Base-by-base conservation (phyloP, 2,888 invertebrate species). In the Tenthredo notha region DNA sequence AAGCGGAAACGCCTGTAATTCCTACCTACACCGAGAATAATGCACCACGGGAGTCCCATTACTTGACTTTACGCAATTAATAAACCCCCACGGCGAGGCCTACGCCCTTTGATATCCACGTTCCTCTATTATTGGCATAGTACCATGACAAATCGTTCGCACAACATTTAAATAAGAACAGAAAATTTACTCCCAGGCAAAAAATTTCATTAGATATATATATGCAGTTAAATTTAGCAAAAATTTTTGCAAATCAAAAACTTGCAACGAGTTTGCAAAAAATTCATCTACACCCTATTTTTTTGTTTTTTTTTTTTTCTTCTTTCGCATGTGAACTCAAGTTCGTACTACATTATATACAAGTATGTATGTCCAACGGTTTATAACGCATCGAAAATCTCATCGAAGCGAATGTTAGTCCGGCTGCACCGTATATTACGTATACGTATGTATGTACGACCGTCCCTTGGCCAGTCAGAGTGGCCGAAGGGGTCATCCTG, bases 401-500 rank as follows among this genome's bases (percentile, higher is more conserved):
- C 40, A 5, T 9, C 21, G 29, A 54, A 29, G 18, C 25, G 54
- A 77, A 21, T 54, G 47, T 29, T 6, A 29, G 77, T 54, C 54
- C 77, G 77, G 33, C 50, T 18, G 77, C 47, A 47, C 10, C 50
- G 25, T 29, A 9, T 2, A 9, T 9, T 10, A 43, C 6, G 37
- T 37, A 37, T 37, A 37, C 6, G 37, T 37, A 37, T 47, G 47
- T 47, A 47, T 47, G 47, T 47, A n/a, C n/a, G 54, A 54, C 54
- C 54, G 83, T 83, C 83, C 83, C 67, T 67, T 54, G 83, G 70
- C 67, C 67, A 61, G n/a, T n/a, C 25, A 18, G 33, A 83, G 67
- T 83, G 83, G 67, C 65, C 83, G 83, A 80, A 47, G 50, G 83
- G 83, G 83, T 83, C 83, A 83, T 83, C 83, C 47, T 37, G 83